Evolutionary conservation across 2,113 vertebrate genomes (phyloP).

Genomic region (Gasterosteus nipponicus): DNA sequence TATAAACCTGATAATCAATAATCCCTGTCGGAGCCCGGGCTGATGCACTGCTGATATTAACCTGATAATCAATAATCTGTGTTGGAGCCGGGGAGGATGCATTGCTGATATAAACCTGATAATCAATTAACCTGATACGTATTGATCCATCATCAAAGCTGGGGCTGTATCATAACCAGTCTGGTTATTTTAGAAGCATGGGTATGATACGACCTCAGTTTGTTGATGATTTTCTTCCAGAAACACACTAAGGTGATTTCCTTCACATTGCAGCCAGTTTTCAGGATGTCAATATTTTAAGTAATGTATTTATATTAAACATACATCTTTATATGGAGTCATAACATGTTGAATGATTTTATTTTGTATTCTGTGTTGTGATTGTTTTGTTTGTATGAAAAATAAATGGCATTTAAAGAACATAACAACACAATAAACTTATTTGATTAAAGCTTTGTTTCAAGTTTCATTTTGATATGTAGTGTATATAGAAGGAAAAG

Average conservation of each 20-base stretch:
- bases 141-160: slow-evolving; percentile 9
- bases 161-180: slow-evolving; percentile 74
- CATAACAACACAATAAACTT: background rate
- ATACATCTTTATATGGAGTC: background rate
- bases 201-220: slow-evolving; percentile 75
- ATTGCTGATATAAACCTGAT: too few relatives aligned
- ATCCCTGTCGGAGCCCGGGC: too few relatives aligned
- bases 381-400: background rate
- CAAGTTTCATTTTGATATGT: background rate
- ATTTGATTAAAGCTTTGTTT: background rate
- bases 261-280: too few relatives aligned
- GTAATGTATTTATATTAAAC: too few relatives aligned
- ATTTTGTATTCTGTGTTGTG: background rate
- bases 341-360: background rate
- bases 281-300: too few relatives aligned
- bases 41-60: too few relatives aligned
- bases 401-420: background rate
- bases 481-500: background rate
- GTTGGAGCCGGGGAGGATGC: too few relatives aligned
- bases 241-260: background rate
- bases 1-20: too few relatives aligned
- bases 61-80: too few relatives aligned
- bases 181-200: slow-evolving; percentile 62
- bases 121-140: too few relatives aligned
- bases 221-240: background rate